Base-by-base conservation (phyloP, 2,113 vertebrate genomes). In the Hystrix cristata region DNA sequence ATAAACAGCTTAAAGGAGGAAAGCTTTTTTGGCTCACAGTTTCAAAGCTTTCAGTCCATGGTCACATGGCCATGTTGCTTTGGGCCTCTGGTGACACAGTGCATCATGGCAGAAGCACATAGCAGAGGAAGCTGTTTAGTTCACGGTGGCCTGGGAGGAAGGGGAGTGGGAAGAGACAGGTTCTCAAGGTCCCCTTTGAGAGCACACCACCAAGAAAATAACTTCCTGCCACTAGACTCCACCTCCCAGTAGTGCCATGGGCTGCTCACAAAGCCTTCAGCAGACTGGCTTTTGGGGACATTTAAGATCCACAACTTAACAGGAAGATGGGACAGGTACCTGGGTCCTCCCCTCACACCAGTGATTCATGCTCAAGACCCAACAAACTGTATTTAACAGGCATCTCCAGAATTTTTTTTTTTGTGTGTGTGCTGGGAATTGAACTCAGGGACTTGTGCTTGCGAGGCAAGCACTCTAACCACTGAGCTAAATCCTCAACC, bases 371-470 rank as follows among this genome's bases (percentile, higher is more conserved):
- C 34, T 79, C 18, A 23, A 80, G 29, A 11, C 19, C 13, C 51
- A 94, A 53, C 53, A 92, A 71, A 69, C 53, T 71, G 15, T 57
- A 87, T 82, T 93, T 85, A 87, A 46, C 38, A 85, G 38, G 48
- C 18, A 94, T 92, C 34, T 51, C 5, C 59, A 25, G 72, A 38
- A 38, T 38, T 38, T 38, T 38, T 38, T 38, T 2, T 38, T 2
- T 38, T 38, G 38, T 38, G 38, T 38, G 38, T 38, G 38, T 38
- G 38, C 38, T 38, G 38, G 38, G 38, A 38, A 38, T 38, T 38
- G 38, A 38, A 38, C 38, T 38, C 38, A 38, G 38, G 38, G 38
- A 38, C 38, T 38, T 38, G 38, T 38, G 38, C 38, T 38, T 38
- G 38, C 38, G 38, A 38, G 38, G 38, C 38, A 38, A 38, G 38